Conservation (phyloP, 2,113 vertebrate species). For the Lathamus discolor region DNA sequence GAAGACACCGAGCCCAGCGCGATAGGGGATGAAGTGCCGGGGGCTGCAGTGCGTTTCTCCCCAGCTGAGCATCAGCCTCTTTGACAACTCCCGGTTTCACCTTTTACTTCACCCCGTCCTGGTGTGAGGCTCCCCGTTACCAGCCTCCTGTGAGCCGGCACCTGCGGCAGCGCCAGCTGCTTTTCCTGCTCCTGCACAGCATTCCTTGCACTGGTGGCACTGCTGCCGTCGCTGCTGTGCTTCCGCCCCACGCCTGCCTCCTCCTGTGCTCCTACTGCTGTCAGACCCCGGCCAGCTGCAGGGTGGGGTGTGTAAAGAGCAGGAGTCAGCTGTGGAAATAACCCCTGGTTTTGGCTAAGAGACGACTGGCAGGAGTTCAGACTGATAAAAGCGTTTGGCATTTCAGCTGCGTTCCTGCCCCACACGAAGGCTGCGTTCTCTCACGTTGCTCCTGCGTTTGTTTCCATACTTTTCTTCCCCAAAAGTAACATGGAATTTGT, state of each 20-base stretch:
- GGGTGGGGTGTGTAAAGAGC: background rate
- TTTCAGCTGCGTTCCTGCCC: background rate
- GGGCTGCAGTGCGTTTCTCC: background rate
- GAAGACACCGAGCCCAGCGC: background rate
- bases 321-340: background rate
- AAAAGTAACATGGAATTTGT: background rate
- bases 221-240: background rate
- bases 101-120: background rate
- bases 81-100: background rate
- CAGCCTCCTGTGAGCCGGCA: fast-evolving
- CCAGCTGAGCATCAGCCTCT: background rate
- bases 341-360: background rate
- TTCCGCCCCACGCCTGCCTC: background rate
- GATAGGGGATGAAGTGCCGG: background rate
- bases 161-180: background rate
- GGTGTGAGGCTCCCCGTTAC: background rate
- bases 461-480: background rate
- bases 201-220: background rate
- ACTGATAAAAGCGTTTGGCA: background rate
- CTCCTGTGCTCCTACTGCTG: background rate
- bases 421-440: background rate
- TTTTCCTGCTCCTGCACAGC: background rate
- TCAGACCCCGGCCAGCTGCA: background rate
- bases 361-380: background rate
- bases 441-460: background rate